Conservation (phyloP, 2,113 vertebrate species). For the Apodemus speciosus region DNA sequence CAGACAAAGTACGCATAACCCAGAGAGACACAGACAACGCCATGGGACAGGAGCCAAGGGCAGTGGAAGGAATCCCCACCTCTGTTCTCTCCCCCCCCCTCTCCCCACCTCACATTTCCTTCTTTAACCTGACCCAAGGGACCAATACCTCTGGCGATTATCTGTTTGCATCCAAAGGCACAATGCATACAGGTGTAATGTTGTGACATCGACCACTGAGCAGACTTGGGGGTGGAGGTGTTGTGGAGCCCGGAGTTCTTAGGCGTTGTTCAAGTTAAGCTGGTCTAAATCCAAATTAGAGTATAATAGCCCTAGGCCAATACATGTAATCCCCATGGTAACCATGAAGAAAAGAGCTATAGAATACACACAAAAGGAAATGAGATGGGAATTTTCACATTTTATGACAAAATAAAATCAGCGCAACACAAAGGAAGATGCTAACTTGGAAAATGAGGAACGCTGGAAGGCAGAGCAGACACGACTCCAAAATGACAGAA, state of each 20-base stretch:
- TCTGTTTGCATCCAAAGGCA: background rate
- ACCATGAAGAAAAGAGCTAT: background rate
- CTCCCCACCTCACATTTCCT: background rate
- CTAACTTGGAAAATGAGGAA: background rate
- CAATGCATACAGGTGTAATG: background rate
- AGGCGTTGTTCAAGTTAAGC: background rate
- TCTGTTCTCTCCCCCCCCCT: background rate
- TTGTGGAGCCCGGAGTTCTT: background rate
- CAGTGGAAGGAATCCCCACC: too few relatives aligned
- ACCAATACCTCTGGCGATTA: background rate
- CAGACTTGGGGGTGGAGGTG: background rate
- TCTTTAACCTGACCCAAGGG: background rate
- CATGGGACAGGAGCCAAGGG: background rate
- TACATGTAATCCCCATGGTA: slow-evolving; percentile 15
- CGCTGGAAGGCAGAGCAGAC: background rate
- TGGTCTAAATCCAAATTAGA: slow-evolving; percentile 20
- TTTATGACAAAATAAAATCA: background rate
- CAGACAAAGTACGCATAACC: background rate
- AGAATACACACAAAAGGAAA: background rate
- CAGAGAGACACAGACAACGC: background rate
- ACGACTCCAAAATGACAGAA: too few relatives aligned
- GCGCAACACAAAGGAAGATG: background rate
- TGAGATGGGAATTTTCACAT: slow-evolving; percentile 33
- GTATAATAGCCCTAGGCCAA: background rate
- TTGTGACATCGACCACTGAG: background rate